Evolutionary conservation across 2,113 vertebrate genomes (phyloP).

Genomic region (Rynchops niger): DNA sequence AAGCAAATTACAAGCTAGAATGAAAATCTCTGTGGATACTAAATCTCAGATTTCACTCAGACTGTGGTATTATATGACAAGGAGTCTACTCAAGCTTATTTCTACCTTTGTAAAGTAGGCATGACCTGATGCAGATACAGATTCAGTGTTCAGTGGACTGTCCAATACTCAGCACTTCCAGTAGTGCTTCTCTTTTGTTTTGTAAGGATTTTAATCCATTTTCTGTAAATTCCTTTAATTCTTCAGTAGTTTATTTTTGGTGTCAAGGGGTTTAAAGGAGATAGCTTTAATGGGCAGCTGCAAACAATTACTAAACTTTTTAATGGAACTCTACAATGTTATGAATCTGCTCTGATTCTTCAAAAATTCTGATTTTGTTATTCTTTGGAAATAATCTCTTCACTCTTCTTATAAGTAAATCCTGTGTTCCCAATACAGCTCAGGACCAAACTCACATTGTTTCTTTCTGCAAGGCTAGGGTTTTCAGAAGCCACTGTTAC

Average conservation of each 20-base stretch:
- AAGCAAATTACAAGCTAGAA: neutral
- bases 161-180: neutral
- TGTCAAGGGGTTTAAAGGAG: slow-evolving; percentile 58
- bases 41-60: neutral
- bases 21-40: neutral
- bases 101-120: neutral
- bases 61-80: neutral
- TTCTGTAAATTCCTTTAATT: neutral
- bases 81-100: neutral
- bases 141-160: neutral
- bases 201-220: neutral
- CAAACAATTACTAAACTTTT: slow-evolving; percentile 64
- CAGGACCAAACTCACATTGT: neutral
- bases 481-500: neutral
- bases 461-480: neutral
- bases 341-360: neutral
- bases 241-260: neutral
- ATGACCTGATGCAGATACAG: neutral
- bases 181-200: neutral
- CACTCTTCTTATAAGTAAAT: neutral
- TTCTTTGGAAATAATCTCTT: neutral
- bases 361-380: neutral
- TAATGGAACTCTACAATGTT: slow-evolving; percentile 27
- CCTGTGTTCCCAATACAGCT: neutral
- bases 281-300: slow-evolving; percentile 53